phyloP scores from a whole-genome alignment of 2,888 invertebrate species.

The Cryptus viduatorius region DNA sequence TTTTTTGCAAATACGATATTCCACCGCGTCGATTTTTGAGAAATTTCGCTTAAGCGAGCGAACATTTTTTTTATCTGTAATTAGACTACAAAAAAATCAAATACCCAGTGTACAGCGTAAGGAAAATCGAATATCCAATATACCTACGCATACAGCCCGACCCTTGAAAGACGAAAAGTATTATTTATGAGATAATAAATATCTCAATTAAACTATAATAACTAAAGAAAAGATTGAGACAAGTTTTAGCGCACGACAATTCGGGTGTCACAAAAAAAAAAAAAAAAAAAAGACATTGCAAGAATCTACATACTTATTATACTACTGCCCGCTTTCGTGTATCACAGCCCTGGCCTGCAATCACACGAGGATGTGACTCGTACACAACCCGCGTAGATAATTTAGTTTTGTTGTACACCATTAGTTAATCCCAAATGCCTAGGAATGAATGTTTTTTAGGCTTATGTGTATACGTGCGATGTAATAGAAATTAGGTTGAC shows the following conservation, averaged over 20 bases:
- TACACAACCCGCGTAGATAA: conserved; percentile 56
- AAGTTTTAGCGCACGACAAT: conserved; percentile 40
- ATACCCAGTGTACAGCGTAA: conserved; percentile 5
- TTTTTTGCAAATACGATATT: conserved; percentile 23
- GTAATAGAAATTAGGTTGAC: conserved; percentile 68
- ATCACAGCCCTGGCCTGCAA: conserved; percentile 59
- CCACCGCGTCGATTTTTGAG: conserved; percentile 21
- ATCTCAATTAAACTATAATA: neutral
- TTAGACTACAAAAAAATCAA: neutral
- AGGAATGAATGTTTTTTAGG: conserved; percentile 68
- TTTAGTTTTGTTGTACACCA: conserved; percentile 60
- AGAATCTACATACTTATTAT: conserved; percentile 30
- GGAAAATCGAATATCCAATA: conserved; percentile 17
- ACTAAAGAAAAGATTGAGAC: neutral
- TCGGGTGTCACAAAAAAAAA: conserved; percentile 49
- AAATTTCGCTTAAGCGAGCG: conserved; percentile 6
- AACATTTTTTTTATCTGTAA: neutral
- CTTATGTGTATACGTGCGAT: conserved; percentile 72
- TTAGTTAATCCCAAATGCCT: conserved; percentile 54
- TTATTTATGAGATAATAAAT: neutral
- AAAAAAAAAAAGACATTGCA: conserved; percentile 35
- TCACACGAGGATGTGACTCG: conserved; percentile 57
- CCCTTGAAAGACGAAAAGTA: neutral
- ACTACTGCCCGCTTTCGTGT: conserved; percentile 57
- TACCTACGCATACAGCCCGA: conserved; percentile 12